These are phyloP conservation scores for Ecdyonurus torrentis DNA, from an alignment of 2,888 invertebrate genomes.

Conservation along the genomic window DNA sequence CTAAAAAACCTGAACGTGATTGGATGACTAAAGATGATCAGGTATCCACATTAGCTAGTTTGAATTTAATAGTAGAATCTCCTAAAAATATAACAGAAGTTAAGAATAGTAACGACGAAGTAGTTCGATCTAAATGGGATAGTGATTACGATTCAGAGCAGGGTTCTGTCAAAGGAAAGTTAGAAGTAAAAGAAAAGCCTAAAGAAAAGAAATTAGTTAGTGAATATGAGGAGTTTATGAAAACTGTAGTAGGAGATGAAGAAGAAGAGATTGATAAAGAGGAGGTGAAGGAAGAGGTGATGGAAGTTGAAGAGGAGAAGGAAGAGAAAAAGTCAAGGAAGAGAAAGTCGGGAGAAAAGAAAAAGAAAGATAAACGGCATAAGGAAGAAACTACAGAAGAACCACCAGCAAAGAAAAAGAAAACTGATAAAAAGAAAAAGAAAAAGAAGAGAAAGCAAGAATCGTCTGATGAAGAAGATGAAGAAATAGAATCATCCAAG, in stretches of 20 bases:
- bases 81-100: neutral
- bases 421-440: neutral
- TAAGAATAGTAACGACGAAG: neutral
- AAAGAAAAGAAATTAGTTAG: constrained; percentile 20
- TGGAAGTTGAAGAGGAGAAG: constrained; percentile 7
- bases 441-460: neutral
- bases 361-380: neutral
- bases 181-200: neutral
- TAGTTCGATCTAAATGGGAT: constrained; percentile 13
- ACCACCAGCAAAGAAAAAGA: neutral
- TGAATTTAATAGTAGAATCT: neutral
- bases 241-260: constrained; percentile 28
- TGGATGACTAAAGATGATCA: constrained; percentile 4
- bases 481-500: neutral
- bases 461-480: neutral
- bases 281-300: constrained; percentile 6
- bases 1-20: constrained; percentile 2
- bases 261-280: constrained; percentile 10
- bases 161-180: neutral
- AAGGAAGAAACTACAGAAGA: neutral
- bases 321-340: neutral
- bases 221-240: constrained; percentile 41
- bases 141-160: constrained; percentile 12
- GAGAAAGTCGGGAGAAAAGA: neutral
- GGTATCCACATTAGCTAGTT: neutral